These are phyloP conservation scores for Otus sunia DNA, from an alignment of 2,113 vertebrate genomes.

Conservation along the genomic window DNA sequence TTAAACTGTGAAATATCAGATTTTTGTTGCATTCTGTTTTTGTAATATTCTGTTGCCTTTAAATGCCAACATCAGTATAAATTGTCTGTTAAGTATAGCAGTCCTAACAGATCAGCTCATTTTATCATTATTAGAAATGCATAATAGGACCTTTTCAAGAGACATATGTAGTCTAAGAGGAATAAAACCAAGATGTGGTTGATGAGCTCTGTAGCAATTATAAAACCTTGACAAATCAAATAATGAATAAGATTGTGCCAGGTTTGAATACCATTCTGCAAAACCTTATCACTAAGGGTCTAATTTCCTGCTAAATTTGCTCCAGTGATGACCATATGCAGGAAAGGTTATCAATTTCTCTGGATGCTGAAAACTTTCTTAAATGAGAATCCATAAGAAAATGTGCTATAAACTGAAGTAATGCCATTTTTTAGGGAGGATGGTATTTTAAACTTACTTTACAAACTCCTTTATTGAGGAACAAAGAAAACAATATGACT, in stretches of 20 bases:
- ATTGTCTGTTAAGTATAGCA: background rate
- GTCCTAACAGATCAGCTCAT: background rate
- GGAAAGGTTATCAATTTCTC: background rate
- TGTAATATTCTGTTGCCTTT: background rate
- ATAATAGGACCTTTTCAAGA: background rate
- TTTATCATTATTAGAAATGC: background rate
- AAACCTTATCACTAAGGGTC: background rate
- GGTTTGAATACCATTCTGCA: background rate
- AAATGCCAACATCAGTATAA: background rate
- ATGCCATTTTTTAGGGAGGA: background rate
- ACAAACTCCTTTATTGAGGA: background rate
- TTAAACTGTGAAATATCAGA: background rate
- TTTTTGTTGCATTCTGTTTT: background rate
- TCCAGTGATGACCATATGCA: background rate
- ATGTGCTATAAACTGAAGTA: background rate
- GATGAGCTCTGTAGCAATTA: background rate
- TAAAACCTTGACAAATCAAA: background rate
- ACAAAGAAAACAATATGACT: background rate
- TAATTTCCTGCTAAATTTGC: background rate
- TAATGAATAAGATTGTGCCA: background rate
- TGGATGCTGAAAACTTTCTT: background rate
- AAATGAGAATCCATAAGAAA: background rate
- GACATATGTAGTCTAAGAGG: background rate
- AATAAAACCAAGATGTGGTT: background rate
- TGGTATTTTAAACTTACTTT: background rate